These are phyloP conservation scores for Alfaro cultratus DNA, from an alignment of 2,797 vertebrate species.

Conservation along the genomic window DNA sequence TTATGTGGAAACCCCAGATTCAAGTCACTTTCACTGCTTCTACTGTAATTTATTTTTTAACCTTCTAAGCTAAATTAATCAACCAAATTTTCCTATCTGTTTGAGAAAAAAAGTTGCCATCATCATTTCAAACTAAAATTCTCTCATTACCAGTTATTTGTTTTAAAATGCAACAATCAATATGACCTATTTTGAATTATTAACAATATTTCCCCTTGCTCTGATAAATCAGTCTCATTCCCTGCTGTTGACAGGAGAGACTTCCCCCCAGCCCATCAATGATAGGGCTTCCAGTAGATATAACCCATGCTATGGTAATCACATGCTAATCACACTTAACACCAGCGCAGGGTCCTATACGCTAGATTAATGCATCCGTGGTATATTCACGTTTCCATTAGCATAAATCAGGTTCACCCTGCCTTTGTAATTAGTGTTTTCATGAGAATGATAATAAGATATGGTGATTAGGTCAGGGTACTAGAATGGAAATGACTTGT, in stretches of 20 bases:
- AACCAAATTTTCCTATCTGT: constrained; percentile 4
- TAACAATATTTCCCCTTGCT: constrained; percentile 61
- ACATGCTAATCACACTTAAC: constrained; percentile 83
- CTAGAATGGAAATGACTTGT: constrained; percentile 79
- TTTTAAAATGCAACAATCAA: constrained; percentile 67
- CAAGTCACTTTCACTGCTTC: background rate
- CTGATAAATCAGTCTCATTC: constrained; percentile 67
- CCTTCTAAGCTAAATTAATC: background rate
- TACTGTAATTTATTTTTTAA: constrained; percentile 2
- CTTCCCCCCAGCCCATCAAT: constrained; percentile 58
- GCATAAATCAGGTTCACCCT: constrained; percentile 83
- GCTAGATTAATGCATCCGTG: constrained; percentile 81
- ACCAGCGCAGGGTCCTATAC: constrained; percentile 80
- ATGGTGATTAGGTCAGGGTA: constrained; percentile 82
- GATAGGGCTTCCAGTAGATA: constrained; percentile 68
- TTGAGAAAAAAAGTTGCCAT: background rate
- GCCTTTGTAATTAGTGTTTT: constrained; percentile 84
- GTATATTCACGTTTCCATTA: constrained; percentile 82
- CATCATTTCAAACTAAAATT: background rate
- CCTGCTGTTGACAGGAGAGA: constrained; percentile 55
- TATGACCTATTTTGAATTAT: constrained; percentile 71
- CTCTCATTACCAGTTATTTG: constrained; percentile 46
- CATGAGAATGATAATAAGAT: constrained; percentile 83
- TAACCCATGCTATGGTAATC: constrained; percentile 80
- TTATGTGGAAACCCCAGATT: background rate